Evolutionary conservation across 1,140 invertebrate genomes (phyloP).

Genomic region (Theocolax elegans): DNA sequence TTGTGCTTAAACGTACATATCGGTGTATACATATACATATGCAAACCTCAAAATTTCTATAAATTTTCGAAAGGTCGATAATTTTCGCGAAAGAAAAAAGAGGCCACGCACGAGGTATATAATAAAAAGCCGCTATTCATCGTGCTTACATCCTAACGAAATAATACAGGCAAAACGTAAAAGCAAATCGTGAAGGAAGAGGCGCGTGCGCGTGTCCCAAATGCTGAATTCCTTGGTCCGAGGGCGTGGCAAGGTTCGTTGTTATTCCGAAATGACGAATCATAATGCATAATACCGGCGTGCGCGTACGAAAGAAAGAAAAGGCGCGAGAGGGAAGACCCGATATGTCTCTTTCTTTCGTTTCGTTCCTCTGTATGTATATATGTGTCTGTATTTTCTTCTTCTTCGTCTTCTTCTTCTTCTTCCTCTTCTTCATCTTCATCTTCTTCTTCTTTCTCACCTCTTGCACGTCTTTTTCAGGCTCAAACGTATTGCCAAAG

Average conservation of each 20-base stretch:
- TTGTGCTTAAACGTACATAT: too few species aligned
- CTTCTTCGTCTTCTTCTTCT: slow-evolving; percentile 20
- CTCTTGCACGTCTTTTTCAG: slow-evolving; percentile 31
- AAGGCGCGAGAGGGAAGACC: slow-evolving; percentile 46
- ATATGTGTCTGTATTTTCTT: neutral
- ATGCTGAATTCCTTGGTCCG: slow-evolving; percentile 60
- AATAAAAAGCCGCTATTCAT: too few species aligned
- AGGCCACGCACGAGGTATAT: too few species aligned
- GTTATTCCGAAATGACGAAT: slow-evolving; percentile 68
- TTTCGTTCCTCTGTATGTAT: slow-evolving; percentile 17
- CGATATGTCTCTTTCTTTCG: slow-evolving; percentile 34
- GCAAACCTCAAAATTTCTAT: too few species aligned
- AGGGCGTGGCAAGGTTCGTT: slow-evolving; percentile 52
- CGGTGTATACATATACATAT: too few species aligned
- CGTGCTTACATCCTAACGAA: too few species aligned
- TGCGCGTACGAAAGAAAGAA: slow-evolving; percentile 21
- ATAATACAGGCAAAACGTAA: too few species aligned
- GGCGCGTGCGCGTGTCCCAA: slow-evolving; percentile 58
- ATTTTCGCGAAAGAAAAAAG: too few species aligned
- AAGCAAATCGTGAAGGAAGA: too few species aligned
- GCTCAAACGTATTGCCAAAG: slow-evolving; percentile 49
- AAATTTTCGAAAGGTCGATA: too few species aligned
- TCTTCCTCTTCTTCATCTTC: slow-evolving; percentile 22
- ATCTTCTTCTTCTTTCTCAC: slow-evolving; percentile 3
- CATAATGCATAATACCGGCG: slow-evolving; percentile 62